Base-by-base conservation (phyloP, 2,113 vertebrate species). In the Sceloporus undulatus region DNA sequence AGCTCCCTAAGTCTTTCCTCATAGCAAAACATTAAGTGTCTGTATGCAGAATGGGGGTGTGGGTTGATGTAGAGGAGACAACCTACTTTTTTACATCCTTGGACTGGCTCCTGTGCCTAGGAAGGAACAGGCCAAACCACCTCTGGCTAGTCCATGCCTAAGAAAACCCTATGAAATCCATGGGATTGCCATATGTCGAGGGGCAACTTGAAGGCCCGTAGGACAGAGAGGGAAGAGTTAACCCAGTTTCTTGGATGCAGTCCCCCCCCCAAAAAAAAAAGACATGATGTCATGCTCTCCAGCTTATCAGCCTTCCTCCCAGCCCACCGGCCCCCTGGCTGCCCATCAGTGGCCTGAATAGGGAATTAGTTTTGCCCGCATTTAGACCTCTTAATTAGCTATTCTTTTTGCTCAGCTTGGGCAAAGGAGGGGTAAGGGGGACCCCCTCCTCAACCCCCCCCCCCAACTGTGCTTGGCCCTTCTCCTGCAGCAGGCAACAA, bases 311-410 rank as follows among this genome's bases (percentile, higher is more conserved):
- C 91, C 92, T 87, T 89, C 88, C 5, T 27, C 56, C 91, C 89
- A 88, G 78, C 82, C 21, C 73, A 83, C 92, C 90, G 75, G 85
- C 88, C 88, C 88, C 87, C 80, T 78, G 42, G 1, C 92, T 92
- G 93, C 90, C 94, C 80, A 14, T 90, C 93, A 0, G 79, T 89
- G 75, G 82, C 85, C 94, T 95, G 91, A 95, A 96, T 95, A 90
- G 95, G 91, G 93, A 94, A 96, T 96, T 95, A 94, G 94, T 89
- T 95, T 95, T 95, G 95, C 95, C 94, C 91, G 90, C 90, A 81
- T 93, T 94, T 88, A 93, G 95, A 96, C 94, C 95, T 96, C 95
- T 96, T 96, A 96, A 96, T 96, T 96, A 96, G 96, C 95, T 94
- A 95, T 96, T 96, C 96, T 96, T 95, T 92, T 88, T 90, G 88